phyloP scores from a whole-genome alignment of 2,113 vertebrate genomes.

The Nothobranchius kuhntae region DNA sequence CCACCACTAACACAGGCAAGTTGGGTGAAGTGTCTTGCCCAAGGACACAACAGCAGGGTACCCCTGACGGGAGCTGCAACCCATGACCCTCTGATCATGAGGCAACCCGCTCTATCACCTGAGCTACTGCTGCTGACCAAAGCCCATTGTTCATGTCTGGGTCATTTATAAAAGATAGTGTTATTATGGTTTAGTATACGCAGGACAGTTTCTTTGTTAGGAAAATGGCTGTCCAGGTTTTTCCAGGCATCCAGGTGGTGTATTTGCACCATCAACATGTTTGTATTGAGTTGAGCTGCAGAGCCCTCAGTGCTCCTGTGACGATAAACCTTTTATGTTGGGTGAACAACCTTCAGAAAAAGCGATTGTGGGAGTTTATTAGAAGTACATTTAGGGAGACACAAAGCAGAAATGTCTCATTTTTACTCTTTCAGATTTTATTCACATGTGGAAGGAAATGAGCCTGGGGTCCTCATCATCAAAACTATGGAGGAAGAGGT shows the following conservation, averaged over 20 bases:
- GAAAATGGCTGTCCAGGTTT: constrained; percentile 13
- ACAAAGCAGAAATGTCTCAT: no score
- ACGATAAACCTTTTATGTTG: background rate
- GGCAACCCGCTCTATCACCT: no score
- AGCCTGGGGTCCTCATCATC: constrained; percentile 81
- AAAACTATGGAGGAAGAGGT: constrained; percentile 83
- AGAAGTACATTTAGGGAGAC: background rate
- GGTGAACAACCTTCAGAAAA: background rate
- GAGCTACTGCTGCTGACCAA: no score
- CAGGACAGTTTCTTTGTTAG: background rate
- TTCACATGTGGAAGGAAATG: constrained; percentile 79
- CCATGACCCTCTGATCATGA: no score
- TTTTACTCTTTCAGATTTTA: constrained; percentile 77
- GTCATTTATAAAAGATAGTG: background rate
- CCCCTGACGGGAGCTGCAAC: no score
- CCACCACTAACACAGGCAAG: no score
- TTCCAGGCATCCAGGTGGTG: background rate
- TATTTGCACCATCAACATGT: constrained; percentile 66
- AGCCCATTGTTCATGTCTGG: no score
- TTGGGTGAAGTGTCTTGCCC: no score
- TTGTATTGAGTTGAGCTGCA: constrained; percentile 28
- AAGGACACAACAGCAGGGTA: no score
- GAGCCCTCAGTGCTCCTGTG: constrained; percentile 10
- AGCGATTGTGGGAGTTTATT: background rate
- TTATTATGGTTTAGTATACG: constrained; percentile 9